These are phyloP conservation scores for Mustelus asterias DNA, from an alignment of 2,113 vertebrate species.

Conservation along the genomic window DNA sequence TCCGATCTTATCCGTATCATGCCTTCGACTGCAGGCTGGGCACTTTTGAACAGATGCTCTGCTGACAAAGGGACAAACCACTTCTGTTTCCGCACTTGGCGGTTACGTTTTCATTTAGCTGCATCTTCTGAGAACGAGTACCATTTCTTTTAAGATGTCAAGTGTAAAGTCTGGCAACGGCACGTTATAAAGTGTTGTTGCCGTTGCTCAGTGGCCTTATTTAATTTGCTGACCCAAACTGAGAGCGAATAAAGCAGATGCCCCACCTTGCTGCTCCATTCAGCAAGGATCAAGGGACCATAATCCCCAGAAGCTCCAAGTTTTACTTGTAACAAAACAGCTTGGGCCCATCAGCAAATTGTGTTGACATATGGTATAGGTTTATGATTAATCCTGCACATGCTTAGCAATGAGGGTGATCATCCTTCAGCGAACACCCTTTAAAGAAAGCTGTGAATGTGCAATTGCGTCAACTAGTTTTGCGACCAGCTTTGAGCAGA, in stretches of 20 bases:
- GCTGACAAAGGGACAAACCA: slow-evolving; percentile 13
- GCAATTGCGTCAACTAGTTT: background rate
- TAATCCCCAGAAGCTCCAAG: slow-evolving; percentile 74
- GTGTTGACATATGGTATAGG: slow-evolving; percentile 94
- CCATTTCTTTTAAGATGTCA: background rate
- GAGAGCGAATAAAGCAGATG: slow-evolving; percentile 50
- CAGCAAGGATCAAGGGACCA: slow-evolving; percentile 70
- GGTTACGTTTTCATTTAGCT: background rate
- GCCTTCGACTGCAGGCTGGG: background rate
- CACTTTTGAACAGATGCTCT: background rate
- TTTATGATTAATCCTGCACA: slow-evolving; percentile 98
- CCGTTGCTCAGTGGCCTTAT: slow-evolving; percentile 10
- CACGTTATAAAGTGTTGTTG: background rate
- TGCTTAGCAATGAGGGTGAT: slow-evolving; percentile 75
- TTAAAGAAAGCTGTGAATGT: slow-evolving; percentile 27
- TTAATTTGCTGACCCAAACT: slow-evolving; percentile 55
- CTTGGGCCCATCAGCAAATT: slow-evolving; percentile 99
- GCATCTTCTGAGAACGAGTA: background rate
- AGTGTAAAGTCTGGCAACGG: background rate
- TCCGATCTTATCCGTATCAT: slow-evolving; percentile 7
- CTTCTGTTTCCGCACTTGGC: background rate
- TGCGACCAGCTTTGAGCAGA: background rate
- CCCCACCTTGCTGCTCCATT: slow-evolving; percentile 57
- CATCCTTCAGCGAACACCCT: slow-evolving; percentile 72
- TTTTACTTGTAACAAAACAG: slow-evolving; percentile 97